Evolutionary conservation across 2,888 invertebrate genomes (phyloP), one percentile per base, ranked within the genome.

Genomic region (Cistogaster globosa): DNA sequence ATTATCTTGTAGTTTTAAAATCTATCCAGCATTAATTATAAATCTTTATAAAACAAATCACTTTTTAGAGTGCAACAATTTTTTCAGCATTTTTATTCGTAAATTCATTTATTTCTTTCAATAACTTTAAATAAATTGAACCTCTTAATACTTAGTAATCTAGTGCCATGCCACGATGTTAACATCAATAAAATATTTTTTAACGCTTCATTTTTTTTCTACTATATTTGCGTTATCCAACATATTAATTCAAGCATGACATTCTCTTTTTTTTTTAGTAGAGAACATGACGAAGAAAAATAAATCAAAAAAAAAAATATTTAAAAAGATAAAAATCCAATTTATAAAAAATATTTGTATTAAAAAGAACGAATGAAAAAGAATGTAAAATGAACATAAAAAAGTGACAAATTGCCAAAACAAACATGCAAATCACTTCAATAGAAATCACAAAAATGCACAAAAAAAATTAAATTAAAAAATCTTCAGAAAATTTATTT

Each of bases 341-440:
- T 5, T 14, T 22, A 63, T 55, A 42, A 57, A 45, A 45, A n/a
- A n/a, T n/a, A 55, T 26, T 26, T 51, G 5, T n/a, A n/a, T n/a
- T n/a, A n/a, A n/a, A n/a, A 14, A 14, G 48, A 72, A 62, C 42
- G 36, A 4, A 22, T 67, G 8, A 22, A 42, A 42, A 12, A 53
- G 38, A 53, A 51, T 51, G 63, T 63, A 53, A 68, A 55, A 83
- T 67, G 67, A 74, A 74, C 67, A 74, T 74, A 57, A 22, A 48
- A 55, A 57, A 62, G 20, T 48, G 14, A 14, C 12, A 67, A 76
- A 76, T 51, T 51, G 48, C 71, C 67, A 77, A 65, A 83, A 83
- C 72, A 82, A n/a, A 77, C 45, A 78, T 78, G 74, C 62, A 83
- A 83, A 79, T 84, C 69, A 79, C 58, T 79, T 74, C 36, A 32